Evolutionary conservation across 2,797 vertebrate genomes (phyloP), one percentile per base, ranked within the genome.

Genomic region (Lepus oiostolus): DNA sequence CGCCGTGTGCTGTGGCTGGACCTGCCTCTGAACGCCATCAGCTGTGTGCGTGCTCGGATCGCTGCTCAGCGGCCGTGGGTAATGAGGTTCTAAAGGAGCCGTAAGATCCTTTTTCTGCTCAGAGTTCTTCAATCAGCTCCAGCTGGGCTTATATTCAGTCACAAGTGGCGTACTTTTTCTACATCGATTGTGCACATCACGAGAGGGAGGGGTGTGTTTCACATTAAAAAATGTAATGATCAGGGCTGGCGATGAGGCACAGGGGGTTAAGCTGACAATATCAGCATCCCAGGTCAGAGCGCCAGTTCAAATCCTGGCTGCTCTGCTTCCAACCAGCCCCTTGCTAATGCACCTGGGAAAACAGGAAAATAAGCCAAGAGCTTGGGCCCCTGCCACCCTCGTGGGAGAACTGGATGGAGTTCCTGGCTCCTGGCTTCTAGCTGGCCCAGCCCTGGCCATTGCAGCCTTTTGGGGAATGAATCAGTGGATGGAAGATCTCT

Each of bases 1-100:
- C 4, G 60, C 1, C 9, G 2, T 0, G 11, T 1, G 5, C 65
- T 38, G 13, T 38, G 10, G 63, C 5, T 4, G 16, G 67, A 52
- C 35, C 28, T 0, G 1, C 50, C 42, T 54, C 24, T 72, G 32
- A 19, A 19, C 2, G 65, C 47, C 47, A 19, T 11, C 26, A 13
- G 32, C 38, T 35, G 21, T 17, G 2, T 2, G 14, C 67, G 85
- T 65, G 11, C 1, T 32, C 16, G 58, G 47, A 86, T 50, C 0
- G 1, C 4, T 58, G 32, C 14, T 30, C 63, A 5, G 21, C 14
- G n/a, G 16, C 74, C 11, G 8, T 0, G 4, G 47, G 54, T 60
- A 42, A 72, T 19, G 35, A 12, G 10, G 7, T 21, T 28, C 38
- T 11, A 30, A 30, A 6, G 50, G 62, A 58, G 35, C 28, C 47